A percentile compares a stretch with the other conserved stretches of the same genome.
These are phyloP conservation scores for Aplodontia rufa DNA, from an alignment of 2,113 vertebrate genomes.

Conservation along the genomic window DNA sequence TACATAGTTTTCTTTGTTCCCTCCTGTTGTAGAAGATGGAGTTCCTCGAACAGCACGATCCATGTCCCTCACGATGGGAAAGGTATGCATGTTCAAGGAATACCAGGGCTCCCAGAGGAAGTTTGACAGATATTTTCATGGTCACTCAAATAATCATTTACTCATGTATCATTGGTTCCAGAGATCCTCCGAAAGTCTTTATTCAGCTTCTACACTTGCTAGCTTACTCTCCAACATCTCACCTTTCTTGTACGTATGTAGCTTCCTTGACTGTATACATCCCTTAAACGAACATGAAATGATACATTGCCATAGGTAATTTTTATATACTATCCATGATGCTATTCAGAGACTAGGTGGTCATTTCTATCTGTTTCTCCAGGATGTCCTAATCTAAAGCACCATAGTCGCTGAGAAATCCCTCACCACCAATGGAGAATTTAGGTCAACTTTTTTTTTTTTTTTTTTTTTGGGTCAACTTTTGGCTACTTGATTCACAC, in stretches of 20 bases:
- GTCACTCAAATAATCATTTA: neutral
- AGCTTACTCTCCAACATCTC: neutral
- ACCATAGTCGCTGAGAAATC: neutral
- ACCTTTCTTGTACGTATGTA: neutral
- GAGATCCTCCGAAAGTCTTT: neutral
- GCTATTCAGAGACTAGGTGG: neutral
- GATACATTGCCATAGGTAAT: neutral
- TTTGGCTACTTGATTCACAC: neutral
- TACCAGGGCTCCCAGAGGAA: neutral
- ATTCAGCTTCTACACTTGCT: neutral
- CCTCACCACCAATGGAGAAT: neutral
- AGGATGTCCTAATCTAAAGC: neutral
- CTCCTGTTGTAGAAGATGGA: conserved; percentile 91
- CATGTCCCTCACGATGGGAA: conserved; percentile 96
- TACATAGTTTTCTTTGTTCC: conserved; percentile 60
- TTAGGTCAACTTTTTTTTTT: neutral
- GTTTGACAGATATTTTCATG: neutral
- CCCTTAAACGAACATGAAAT: neutral
- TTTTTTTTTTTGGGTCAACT: neutral
- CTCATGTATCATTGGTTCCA: neutral
- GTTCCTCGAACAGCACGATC: conserved; percentile 93
- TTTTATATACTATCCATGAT: neutral
- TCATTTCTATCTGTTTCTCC: conserved; percentile 12
- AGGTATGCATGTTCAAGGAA: conserved; percentile 85
- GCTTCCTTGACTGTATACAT: neutral